phyloP scores from a whole-genome alignment of 2,113 vertebrate genomes.

The Bombycilla garrulus region DNA sequence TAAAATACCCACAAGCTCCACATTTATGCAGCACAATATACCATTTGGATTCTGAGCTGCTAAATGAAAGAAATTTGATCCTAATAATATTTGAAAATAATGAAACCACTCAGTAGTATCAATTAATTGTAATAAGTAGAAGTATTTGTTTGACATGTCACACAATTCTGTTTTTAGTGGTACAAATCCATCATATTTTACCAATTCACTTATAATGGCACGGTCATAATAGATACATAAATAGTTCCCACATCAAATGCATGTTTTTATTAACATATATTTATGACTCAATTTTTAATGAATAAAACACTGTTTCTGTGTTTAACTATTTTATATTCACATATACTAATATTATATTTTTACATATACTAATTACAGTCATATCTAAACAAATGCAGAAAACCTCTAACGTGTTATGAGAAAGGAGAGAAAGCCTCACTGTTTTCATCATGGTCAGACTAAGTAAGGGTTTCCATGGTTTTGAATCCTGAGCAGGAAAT shows the following conservation, averaged over 20 bases:
- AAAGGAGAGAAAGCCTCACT: not conserved
- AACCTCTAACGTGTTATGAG: not conserved
- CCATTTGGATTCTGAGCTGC: not conserved
- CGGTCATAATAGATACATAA: not conserved
- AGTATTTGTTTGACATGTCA: not conserved
- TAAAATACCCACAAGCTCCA: not conserved
- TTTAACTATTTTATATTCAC: not conserved
- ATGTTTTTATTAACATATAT: not conserved
- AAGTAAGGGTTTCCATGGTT: not conserved
- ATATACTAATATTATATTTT: not conserved
- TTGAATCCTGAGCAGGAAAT: not conserved
- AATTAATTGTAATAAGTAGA: not conserved
- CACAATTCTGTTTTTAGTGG: not conserved
- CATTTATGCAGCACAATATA: not conserved
- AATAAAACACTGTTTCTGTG: not conserved
- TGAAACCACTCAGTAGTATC: not conserved
- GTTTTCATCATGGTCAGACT: not conserved
- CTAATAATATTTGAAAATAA: not conserved
- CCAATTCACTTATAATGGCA: not conserved
- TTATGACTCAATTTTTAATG: accelerated
- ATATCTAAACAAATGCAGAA: not conserved
- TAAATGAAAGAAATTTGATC: not conserved
- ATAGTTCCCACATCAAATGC: not conserved
- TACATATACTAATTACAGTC: not conserved
- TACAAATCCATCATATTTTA: not conserved